Conservation (phyloP, 2,888 invertebrate genomes). For the Platycnemis pennipes region DNA sequence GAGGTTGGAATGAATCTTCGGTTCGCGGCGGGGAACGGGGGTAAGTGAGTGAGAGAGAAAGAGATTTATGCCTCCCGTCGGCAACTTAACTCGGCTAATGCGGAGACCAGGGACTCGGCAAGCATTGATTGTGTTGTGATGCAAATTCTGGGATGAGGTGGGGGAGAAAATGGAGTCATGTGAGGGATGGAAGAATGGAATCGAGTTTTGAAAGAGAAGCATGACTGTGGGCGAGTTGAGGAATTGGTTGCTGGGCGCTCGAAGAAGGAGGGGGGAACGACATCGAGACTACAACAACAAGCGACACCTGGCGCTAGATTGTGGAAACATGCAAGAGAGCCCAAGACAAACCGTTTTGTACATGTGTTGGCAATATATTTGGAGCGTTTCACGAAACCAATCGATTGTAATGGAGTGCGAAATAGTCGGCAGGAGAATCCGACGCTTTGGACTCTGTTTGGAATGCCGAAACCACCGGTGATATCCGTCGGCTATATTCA, state of each 20-base stretch:
- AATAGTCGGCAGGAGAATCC: background rate
- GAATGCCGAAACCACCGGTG: background rate
- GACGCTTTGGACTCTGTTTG: background rate
- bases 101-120: background rate
- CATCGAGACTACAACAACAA: background rate
- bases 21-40: background rate
- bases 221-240: background rate
- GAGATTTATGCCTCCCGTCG: conserved; percentile 1
- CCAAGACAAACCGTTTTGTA: background rate
- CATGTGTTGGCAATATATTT: background rate
- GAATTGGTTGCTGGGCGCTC: background rate
- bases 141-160: background rate
- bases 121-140: conserved; percentile 13
- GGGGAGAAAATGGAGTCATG: background rate
- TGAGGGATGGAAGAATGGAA: background rate
- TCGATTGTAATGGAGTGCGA: background rate
- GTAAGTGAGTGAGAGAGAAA: too few relatives aligned
- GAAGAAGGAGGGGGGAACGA: background rate
- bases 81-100: background rate
- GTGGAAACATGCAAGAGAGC: background rate
- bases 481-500: background rate
- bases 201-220: background rate
- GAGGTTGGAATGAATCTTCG: background rate
- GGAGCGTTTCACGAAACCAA: background rate
- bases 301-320: background rate